These are phyloP conservation scores for Scarus forsteni DNA, from an alignment of 2,797 vertebrate genomes.

Conservation along the genomic window DNA sequence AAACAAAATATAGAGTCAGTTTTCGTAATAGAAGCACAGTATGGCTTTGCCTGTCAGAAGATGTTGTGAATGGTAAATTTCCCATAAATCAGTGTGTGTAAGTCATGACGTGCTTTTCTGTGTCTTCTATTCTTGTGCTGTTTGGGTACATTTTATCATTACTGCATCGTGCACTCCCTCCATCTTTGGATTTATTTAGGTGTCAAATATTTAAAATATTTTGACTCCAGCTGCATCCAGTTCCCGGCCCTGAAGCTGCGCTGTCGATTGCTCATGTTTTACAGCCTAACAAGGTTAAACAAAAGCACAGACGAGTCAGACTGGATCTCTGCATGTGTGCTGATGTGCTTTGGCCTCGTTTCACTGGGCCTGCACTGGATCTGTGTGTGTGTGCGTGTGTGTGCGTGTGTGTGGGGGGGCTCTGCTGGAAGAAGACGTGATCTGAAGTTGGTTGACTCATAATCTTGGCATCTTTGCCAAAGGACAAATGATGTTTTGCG, in stretches of 20 bases:
- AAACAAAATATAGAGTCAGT: background rate
- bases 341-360: constrained; percentile 24
- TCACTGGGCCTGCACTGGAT: constrained; percentile 8
- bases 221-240: constrained; percentile 1
- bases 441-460: constrained; percentile 64
- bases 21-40: background rate
- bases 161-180: background rate
- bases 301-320: background rate
- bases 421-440: constrained; percentile 36
- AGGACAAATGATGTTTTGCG: constrained; percentile 23
- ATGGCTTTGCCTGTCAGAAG: background rate
- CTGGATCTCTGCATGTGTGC: background rate
- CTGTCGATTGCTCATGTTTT: background rate
- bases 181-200: background rate
- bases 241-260: background rate
- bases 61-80: background rate
- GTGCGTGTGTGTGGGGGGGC: background rate
- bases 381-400: background rate
- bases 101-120: background rate
- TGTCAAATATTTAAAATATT: constrained; percentile 1
- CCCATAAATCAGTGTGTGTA: background rate
- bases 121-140: background rate
- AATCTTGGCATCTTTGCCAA: constrained; percentile 32
- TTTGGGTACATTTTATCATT: constrained; percentile 1
- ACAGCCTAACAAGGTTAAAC: constrained; percentile 6